Base-by-base conservation (phyloP, 2,888 invertebrate species). In the Pelosia muscerda region DNA sequence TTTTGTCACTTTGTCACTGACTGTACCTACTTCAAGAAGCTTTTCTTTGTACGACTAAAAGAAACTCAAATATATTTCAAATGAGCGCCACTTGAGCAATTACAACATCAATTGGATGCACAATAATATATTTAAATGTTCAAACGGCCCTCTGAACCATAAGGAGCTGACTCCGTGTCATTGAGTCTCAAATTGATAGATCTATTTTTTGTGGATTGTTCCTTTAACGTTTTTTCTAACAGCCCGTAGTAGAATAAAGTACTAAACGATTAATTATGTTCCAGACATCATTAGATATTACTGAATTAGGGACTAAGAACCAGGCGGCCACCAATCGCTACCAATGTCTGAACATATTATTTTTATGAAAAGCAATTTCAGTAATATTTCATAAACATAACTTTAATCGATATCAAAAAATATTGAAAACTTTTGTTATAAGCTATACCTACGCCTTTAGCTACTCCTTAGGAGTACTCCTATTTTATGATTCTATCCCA, bases 61-160 rank as follows among this genome's bases (percentile, higher is more conserved):
- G 19, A 15, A 6, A 6, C 49, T 49, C 49, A 2, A n/a, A 49
- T 49, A 49, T 6, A 49, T 49, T 49, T n/a, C 49, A 49, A 6
- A 9, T n/a, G 49, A 6, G n/a, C n/a, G 49, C 49, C 2, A 8
- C n/a, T 9, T 49, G 1, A n/a, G 49, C n/a, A n/a, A n/a, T 49
- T 49, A 49, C 49, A n/a, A 49, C n/a, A 49, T 49, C n/a, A 49
- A 42, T 49, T n/a, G 19, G n/a, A 49, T 49, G n/a, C 49, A n/a
- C 49, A 49, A 49, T n/a, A 49, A 6, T 42, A 19, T 6, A 42
- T 49, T 49, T n/a, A 49, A 49, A 49, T 49, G n/a, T 49, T 49
- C n/a, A 49, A 49, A 49, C 49, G 49, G n/a, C 15, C n/a, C n/a
- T n/a, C n/a, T 49, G 49, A 49, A n/a, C 49, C 49, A 49, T 49